These are phyloP conservation scores for Eurystomus glaucurus DNA, from an alignment of 2,797 vertebrate species.

Conservation along the genomic window DNA sequence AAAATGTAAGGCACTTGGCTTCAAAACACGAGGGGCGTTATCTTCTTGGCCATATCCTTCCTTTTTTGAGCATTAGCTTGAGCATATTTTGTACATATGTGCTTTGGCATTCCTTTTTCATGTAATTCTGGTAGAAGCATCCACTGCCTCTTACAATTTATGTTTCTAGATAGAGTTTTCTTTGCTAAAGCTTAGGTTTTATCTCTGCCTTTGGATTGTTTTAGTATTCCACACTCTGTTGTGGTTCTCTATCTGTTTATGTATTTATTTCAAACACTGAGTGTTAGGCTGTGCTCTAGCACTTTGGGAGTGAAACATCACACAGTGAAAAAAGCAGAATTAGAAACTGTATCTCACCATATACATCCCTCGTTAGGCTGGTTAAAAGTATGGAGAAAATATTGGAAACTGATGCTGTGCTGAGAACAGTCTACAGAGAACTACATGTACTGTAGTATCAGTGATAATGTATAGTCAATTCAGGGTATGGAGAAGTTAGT, in stretches of 20 bases:
- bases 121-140: fast-evolving
- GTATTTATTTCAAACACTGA: neutral
- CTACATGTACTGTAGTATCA: fast-evolving
- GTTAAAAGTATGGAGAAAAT: neutral
- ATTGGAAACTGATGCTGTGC: neutral
- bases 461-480: neutral
- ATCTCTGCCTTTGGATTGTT: neutral
- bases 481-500: neutral
- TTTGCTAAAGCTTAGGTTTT: neutral
- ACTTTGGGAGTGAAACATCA: neutral
- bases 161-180: neutral
- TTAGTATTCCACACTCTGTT: neutral
- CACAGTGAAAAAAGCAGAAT: fast-evolving
- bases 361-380: neutral
- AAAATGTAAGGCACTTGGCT: neutral
- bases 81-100: neutral
- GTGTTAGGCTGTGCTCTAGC: neutral
- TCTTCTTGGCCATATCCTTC: neutral
- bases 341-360: neutral
- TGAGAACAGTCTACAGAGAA: neutral
- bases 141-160: neutral
- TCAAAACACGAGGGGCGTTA: fast-evolving
- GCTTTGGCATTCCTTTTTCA: neutral
- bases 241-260: neutral
- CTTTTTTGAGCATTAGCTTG: neutral